Evolutionary conservation across 2,888 invertebrate genomes (phyloP).

Genomic region (Phyto melanocephala): DNA sequence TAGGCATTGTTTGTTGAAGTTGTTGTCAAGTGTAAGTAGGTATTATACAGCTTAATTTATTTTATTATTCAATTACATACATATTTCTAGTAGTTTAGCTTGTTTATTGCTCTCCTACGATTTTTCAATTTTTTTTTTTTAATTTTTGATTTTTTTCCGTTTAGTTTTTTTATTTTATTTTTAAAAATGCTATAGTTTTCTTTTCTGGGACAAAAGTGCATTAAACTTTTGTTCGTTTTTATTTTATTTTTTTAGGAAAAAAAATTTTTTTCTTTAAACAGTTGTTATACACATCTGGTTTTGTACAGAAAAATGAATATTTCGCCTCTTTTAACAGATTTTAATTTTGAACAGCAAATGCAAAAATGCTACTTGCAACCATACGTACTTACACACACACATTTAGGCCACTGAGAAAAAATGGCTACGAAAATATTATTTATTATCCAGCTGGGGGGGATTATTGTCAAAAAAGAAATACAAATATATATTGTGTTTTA

Average conservation of each 20-base stretch:
- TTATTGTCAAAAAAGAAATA: neutral
- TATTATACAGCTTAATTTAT: slow-evolving; percentile 51
- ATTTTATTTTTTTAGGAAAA: neutral
- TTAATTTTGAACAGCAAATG: neutral
- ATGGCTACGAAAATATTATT: neutral
- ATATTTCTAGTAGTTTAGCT: slow-evolving; percentile 9
- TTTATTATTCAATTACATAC: slow-evolving; percentile 50
- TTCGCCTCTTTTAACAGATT: neutral
- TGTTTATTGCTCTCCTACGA: slow-evolving; percentile 39
- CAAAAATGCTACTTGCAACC: neutral
- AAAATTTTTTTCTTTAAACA: neutral
- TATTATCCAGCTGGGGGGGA: slow-evolving; percentile 8
- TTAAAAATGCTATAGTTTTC: slow-evolving; percentile 31
- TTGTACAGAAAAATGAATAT: neutral
- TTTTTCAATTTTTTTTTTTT: neutral
- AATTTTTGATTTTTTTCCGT: too few relatives aligned
- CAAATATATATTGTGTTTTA: neutral
- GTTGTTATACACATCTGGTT: slow-evolving; percentile 49
- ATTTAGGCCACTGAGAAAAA: neutral
- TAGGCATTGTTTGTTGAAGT: neutral
- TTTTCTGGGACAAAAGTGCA: slow-evolving; percentile 62
- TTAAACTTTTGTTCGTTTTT: slow-evolving; percentile 46
- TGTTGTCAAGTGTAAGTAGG: slow-evolving; percentile 55
- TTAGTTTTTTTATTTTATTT: slow-evolving; percentile 2
- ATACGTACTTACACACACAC: neutral